Evolutionary conservation across 2,888 invertebrate genomes (phyloP), one percentile per base, ranked within the genome.

Genomic region (Archips xylosteana): DNA sequence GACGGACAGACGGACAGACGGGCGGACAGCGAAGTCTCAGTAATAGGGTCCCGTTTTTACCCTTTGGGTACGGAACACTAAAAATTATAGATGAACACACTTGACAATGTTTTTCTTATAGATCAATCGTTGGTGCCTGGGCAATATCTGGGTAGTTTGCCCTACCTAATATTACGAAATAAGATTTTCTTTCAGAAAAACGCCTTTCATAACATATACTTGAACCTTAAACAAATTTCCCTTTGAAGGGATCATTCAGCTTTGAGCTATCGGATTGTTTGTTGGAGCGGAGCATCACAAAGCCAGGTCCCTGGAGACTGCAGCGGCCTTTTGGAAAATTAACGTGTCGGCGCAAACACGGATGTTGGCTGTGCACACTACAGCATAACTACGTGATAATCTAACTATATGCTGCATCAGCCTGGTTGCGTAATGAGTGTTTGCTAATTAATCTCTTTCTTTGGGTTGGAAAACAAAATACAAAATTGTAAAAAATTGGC

Each of bases 291-390:
- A 60, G 60, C 60, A 39, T 39, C 42, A 62, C 62, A 62, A 60
- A 62, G 62, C 62, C 62, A 2, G n/a, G 23, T 62, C 62, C 39
- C 62, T 1, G n/a, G 62, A 42, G 62, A 62, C 13, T 42, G 62
- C 62, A 39, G 39, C 59, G 36, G 60, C 62, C 62, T 62, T 62
- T 62, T 62, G 42, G 42, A 62, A 62, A 62, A 57, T 57, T 57
- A 57, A 57, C 57, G 32, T 57, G 57, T 32, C 32, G 10, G 57
- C 57, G 57, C 32, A 23, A 54, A 54, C 32, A 3, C 57, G 10
- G 57, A 32, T 23, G 15, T 8, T 45, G 10, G 15, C 54, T 54
- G 54, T 54, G 54, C 9, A 9, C 23, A 54, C 54, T 8, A 9
- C 9, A 9, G 23, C 9, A n/a, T n/a, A 15, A 5, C 15, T 51